These are phyloP conservation scores for Noctua fimbriata DNA, from an alignment of 2,888 invertebrate species.

Conservation along the genomic window DNA sequence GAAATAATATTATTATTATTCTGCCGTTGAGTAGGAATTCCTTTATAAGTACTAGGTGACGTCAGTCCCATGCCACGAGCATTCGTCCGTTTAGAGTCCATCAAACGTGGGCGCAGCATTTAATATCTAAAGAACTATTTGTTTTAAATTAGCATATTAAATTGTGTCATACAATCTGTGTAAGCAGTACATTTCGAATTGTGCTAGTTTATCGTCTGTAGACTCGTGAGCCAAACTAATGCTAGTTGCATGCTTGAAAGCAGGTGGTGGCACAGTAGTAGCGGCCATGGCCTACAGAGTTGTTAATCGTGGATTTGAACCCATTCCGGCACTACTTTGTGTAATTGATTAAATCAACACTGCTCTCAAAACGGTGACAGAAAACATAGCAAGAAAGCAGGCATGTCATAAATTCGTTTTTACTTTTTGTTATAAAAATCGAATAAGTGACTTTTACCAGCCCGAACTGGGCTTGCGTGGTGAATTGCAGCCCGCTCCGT, in stretches of 20 bases:
- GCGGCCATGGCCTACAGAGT: not conserved
- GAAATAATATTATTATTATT: not conserved
- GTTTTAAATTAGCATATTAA: conserved; percentile 44
- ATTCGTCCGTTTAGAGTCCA: conserved; percentile 28
- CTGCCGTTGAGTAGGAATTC: conserved; percentile 3
- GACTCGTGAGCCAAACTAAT: too few relatives aligned
- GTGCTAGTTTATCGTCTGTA: not conserved
- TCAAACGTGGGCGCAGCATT: conserved; percentile 32
- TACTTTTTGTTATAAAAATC: not conserved
- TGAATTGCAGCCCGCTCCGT: not conserved
- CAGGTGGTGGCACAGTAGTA: not conserved
- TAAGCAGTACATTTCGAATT: not conserved
- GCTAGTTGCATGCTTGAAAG: not conserved
- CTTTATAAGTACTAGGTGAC: conserved; percentile 9
- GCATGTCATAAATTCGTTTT: not conserved
- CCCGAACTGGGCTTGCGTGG: not conserved
- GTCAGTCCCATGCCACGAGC: not conserved
- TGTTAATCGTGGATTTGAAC: not conserved
- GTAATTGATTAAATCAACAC: not conserved
- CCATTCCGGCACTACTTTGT: not conserved
- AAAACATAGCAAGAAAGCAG: too few relatives aligned
- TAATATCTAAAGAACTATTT: conserved; percentile 25
- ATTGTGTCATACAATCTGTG: conserved; percentile 37
- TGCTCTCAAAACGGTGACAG: not conserved
- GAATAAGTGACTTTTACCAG: not conserved